These are phyloP conservation scores for Adelphocoris suturalis DNA, from an alignment of 2,888 invertebrate species.

Conservation along the genomic window DNA sequence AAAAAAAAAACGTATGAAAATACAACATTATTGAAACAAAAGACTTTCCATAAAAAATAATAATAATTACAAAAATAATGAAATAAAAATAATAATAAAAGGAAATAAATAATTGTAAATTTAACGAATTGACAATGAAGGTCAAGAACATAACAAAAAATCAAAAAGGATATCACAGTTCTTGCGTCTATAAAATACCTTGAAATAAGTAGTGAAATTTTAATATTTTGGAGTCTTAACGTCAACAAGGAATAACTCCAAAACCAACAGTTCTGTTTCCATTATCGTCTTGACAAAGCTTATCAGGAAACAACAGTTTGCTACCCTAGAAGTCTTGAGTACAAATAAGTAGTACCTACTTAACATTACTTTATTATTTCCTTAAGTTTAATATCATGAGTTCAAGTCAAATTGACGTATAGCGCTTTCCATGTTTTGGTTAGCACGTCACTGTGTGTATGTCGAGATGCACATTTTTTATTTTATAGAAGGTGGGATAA, in stretches of 20 bases:
- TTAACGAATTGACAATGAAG: not conserved
- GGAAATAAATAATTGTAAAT: not conserved
- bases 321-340: conserved; percentile 14
- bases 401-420: not conserved
- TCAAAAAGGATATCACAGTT: conserved; percentile 46
- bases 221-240: not conserved
- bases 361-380: not conserved
- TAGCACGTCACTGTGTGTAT: too few relatives aligned
- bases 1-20: not conserved
- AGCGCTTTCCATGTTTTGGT: too few relatives aligned
- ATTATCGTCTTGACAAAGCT: not conserved
- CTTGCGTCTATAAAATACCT: conserved; percentile 7
- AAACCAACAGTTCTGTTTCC: not conserved
- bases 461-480: too few relatives aligned
- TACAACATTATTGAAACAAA: not conserved
- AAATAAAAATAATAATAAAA: not conserved
- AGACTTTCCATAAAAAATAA: not conserved
- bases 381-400: not conserved
- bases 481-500: too few relatives aligned
- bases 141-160: conserved; percentile 4
- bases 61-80: too few relatives aligned
- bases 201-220: conserved; percentile 13
- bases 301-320: not conserved
- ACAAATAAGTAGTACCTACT: conserved; percentile 2
- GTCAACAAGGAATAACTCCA: not conserved